A percentile compares a stretch with the other conserved stretches of the same genome.
Evolutionary conservation across 2,888 invertebrate genomes (phyloP).

Genomic region (Caenorhabditis becei): DNA sequence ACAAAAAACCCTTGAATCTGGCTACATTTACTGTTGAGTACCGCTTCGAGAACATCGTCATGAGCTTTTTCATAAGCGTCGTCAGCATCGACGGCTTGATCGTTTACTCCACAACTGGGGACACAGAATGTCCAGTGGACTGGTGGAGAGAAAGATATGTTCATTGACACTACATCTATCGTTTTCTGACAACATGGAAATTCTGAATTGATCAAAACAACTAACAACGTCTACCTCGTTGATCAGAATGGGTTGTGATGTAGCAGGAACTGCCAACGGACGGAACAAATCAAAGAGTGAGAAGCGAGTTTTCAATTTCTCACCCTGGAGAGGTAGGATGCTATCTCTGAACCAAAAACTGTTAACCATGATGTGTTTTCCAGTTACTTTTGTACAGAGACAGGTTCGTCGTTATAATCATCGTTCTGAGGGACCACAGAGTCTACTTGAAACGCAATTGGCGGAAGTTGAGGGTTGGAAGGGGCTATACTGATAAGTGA

Average conservation of each 20-base stretch:
- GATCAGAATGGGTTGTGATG: constrained; percentile 38
- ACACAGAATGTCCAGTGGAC: constrained; percentile 74
- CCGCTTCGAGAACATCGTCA: constrained; percentile 71
- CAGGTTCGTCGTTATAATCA: constrained; percentile 40
- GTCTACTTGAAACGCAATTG: constrained; percentile 51
- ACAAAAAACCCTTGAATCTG: no score
- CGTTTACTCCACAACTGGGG: constrained; percentile 73
- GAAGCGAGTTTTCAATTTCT: constrained; percentile 40
- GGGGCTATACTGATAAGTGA: constrained; percentile 20
- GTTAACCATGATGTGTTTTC: no score
- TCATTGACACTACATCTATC: constrained; percentile 15
- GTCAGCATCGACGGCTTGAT: constrained; percentile 74
- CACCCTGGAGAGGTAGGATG: constrained; percentile 31
- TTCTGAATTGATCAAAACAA: not conserved
- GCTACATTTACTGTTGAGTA: no score
- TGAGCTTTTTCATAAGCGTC: constrained; percentile 71
- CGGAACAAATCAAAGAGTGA: constrained; percentile 65
- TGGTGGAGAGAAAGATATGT: constrained; percentile 67
- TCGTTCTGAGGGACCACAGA: constrained; percentile 15
- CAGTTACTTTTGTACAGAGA: constrained; percentile 46
- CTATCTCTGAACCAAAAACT: constrained; percentile 61
- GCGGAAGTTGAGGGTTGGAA: constrained; percentile 29
- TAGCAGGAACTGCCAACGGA: constrained; percentile 39
- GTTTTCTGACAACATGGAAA: constrained; percentile 30
- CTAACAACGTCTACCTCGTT: constrained; percentile 17